phyloP scores from a whole-genome alignment of 2,113 vertebrate genomes.

The Heteronetta atricapilla region DNA sequence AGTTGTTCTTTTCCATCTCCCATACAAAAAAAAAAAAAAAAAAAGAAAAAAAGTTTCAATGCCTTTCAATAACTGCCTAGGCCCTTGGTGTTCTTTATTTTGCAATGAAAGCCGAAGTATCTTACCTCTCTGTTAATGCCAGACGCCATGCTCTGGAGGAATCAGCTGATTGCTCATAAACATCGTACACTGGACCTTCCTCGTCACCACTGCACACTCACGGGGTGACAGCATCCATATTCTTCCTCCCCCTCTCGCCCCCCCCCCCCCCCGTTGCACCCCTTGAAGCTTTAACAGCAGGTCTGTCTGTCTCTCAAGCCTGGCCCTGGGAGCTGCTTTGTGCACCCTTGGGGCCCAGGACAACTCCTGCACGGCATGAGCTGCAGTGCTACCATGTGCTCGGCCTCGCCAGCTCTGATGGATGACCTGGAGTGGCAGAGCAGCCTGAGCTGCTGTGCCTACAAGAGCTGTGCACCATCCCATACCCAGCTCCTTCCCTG shows the following conservation, averaged over 20 bases:
- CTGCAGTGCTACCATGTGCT: fast-evolving
- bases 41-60: neutral
- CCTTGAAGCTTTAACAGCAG: neutral
- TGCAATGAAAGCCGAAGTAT: neutral
- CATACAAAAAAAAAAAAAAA: neutral
- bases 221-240: neutral
- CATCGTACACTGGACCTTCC: neutral
- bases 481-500: neutral
- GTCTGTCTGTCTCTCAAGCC: neutral
- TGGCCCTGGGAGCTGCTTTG: neutral
- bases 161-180: neutral
- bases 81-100: neutral
- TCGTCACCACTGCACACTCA: neutral
- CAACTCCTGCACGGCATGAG: neutral
- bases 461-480: fast-evolving
- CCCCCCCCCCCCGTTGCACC: neutral
- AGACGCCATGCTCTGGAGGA: neutral
- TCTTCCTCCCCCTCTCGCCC: neutral
- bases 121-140: neutral
- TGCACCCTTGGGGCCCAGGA: neutral
- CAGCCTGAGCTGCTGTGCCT: neutral
- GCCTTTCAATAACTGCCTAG: neutral
- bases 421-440: neutral
- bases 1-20: neutral
- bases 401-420: neutral